A percentile compares a stretch with the other conserved stretches of the same genome.
Evolutionary conservation across 2,113 vertebrate genomes (phyloP).

Genomic region (Epinephelus cyanopodus): DNA sequence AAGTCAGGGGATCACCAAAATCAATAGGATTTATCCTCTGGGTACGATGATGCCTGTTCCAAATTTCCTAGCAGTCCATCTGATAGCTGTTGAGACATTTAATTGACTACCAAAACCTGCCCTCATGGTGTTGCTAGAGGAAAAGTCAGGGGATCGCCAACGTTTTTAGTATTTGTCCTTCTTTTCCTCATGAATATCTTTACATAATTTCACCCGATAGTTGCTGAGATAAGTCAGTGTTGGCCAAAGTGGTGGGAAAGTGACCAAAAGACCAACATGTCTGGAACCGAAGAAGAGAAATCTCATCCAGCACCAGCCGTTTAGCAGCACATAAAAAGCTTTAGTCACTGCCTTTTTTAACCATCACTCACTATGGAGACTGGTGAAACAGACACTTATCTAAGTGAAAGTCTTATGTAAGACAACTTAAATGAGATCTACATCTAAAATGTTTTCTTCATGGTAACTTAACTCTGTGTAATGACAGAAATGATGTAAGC

Average conservation of each 20-base stretch:
- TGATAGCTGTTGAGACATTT: too few relatives aligned
- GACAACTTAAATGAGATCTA: slow-evolving; percentile 54
- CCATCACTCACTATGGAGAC: slow-evolving; percentile 40
- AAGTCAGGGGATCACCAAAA: not conserved
- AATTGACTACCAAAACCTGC: not conserved
- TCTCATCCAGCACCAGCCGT: slow-evolving; percentile 3
- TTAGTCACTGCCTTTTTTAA: slow-evolving; percentile 31
- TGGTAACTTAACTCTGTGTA: slow-evolving; percentile 50
- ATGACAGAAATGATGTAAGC: slow-evolving; percentile 50
- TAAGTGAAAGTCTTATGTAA: slow-evolving; percentile 41
- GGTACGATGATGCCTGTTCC: not conserved
- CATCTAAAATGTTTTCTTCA: slow-evolving; percentile 52
- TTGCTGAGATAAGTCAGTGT: not conserved
- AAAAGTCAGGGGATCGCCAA: too few relatives aligned
- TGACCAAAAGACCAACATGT: not conserved
- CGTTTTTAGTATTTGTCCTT: not conserved
- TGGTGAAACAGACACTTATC: slow-evolving; percentile 38
- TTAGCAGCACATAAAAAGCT: slow-evolving; percentile 39
- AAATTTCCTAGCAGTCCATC: not conserved
- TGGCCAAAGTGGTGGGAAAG: not conserved
- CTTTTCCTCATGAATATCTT: not conserved
- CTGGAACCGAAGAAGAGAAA: not conserved
- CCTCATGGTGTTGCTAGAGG: too few relatives aligned
- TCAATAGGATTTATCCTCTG: not conserved
- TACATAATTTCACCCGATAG: not conserved